Percentiles rank a stretch among this genome's conserved stretches.
phyloP scores from a whole-genome alignment of 2,797 vertebrate genomes.

The Crocidura indochinensis region DNA sequence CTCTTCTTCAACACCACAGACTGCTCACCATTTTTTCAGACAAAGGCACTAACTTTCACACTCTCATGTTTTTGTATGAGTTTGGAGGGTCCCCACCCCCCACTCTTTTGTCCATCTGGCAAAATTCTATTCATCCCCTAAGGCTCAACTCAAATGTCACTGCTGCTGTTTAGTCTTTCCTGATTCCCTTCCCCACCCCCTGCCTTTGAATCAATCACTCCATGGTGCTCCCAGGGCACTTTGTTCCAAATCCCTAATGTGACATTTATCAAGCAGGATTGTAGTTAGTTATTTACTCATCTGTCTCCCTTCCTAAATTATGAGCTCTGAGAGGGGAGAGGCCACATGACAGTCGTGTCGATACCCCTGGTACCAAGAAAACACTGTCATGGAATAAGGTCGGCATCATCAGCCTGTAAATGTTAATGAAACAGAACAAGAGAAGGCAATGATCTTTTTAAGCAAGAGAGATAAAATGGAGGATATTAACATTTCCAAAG shows the following conservation, averaged over 20 bases:
- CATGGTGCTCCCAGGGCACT: constrained; percentile 66
- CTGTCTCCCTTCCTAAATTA: constrained; percentile 78
- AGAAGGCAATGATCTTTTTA: constrained; percentile 48
- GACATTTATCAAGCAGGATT: constrained; percentile 80
- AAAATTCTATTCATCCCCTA: constrained; percentile 82
- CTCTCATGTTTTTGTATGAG: constrained; percentile 77
- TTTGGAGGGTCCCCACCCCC: constrained; percentile 67
- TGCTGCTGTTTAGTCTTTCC: constrained; percentile 78
- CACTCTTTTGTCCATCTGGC: constrained; percentile 81
- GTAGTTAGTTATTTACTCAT: constrained; percentile 81
- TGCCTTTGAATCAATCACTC: constrained; percentile 78
- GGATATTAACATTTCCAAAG: constrained; percentile 4
- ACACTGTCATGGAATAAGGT: not conserved
- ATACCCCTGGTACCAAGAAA: constrained; percentile 17
- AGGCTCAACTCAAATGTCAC: constrained; percentile 82
- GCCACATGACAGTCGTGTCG: constrained; percentile 72
- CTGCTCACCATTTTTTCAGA: constrained; percentile 32
- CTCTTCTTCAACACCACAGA: not conserved
- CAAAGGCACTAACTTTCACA: constrained; percentile 78
- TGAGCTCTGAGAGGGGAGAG: constrained; percentile 72
- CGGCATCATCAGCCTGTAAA: constrained; percentile 1
- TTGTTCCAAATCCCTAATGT: constrained; percentile 63
- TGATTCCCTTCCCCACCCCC: constrained; percentile 58
- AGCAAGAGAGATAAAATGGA: constrained; percentile 26
- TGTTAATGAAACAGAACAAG: constrained; percentile 42